These are phyloP conservation scores for Branchinecta sandiegonensis DNA, from an alignment of 2,888 invertebrate genomes.

Conservation along the genomic window DNA sequence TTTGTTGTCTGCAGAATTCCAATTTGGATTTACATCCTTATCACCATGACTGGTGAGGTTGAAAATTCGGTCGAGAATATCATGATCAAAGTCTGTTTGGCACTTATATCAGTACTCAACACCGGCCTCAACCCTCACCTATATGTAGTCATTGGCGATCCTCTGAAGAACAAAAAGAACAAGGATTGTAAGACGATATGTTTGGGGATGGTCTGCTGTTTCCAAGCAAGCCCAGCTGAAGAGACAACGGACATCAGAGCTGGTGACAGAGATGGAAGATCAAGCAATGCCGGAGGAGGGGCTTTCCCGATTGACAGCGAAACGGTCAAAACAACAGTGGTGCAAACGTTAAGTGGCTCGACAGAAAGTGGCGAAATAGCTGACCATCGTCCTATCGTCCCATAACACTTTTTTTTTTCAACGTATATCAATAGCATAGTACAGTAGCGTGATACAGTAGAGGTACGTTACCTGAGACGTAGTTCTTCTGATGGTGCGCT, in stretches of 20 bases:
- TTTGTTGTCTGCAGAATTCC: constrained; percentile 24
- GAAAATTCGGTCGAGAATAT: constrained; percentile 2
- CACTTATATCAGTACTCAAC: constrained; percentile 21
- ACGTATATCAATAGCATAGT: too few species aligned
- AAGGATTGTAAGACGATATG: constrained; percentile 1
- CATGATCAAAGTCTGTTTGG: constrained; percentile 19
- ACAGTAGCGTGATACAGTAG: too few species aligned
- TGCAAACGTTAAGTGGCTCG: background rate
- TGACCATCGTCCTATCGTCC: too few species aligned
- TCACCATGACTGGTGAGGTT: constrained; percentile 19
- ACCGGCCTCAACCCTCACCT: constrained; percentile 23
- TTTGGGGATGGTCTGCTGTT: background rate
- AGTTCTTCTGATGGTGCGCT: too few species aligned
- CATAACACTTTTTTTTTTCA: too few species aligned
- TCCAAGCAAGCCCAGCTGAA: background rate
- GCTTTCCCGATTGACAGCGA: background rate
- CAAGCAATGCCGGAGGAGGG: background rate
- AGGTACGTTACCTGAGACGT: too few species aligned
- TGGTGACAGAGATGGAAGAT: background rate
- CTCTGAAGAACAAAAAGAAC: constrained; percentile 21
- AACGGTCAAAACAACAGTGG: background rate
- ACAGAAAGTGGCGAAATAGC: background rate
- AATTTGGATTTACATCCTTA: constrained; percentile 22
- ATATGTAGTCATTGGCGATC: constrained; percentile 21
- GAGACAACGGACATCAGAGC: background rate